Evolutionary conservation across 2,797 vertebrate species (phyloP).

Genomic region (Oreochromis grahami): DNA sequence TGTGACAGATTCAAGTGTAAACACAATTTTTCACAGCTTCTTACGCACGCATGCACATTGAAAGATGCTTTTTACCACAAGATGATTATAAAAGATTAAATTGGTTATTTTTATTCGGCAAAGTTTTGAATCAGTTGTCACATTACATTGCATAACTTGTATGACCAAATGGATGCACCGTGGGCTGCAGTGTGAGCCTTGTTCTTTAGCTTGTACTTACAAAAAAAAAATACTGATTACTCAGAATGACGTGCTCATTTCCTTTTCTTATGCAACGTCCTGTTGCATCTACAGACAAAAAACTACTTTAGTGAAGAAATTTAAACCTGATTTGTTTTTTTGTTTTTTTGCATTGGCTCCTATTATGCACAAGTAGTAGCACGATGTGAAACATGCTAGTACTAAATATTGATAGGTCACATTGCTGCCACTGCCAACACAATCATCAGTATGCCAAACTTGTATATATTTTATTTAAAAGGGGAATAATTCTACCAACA

Average conservation of each 20-base stretch:
- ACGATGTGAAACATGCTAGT: neutral
- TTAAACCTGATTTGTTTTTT: fast-evolving
- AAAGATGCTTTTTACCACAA: neutral
- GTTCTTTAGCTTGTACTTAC: neutral
- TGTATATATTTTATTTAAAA: neutral
- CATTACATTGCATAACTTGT: fast-evolving
- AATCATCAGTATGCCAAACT: neutral
- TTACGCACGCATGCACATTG: fast-evolving
- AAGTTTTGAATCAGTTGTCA: neutral
- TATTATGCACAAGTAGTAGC: neutral
- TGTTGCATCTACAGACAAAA: neutral
- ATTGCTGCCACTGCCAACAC: neutral
- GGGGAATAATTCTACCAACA: neutral
- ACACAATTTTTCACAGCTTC: neutral
- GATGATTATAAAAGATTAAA: neutral
- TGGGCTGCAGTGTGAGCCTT: neutral
- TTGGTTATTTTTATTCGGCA: neutral
- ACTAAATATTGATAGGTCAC: neutral
- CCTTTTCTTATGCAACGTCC: fast-evolving
- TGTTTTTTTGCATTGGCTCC: neutral
- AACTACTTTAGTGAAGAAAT: fast-evolving
- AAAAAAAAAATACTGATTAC: no score
- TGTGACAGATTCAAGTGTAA: neutral
- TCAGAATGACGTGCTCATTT: no score
- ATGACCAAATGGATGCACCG: neutral